A percentile compares a stretch with the other conserved stretches of the same genome.
Evolutionary conservation across 2,113 vertebrate genomes (phyloP).

Genomic region (Gymnocephalus cernua): DNA sequence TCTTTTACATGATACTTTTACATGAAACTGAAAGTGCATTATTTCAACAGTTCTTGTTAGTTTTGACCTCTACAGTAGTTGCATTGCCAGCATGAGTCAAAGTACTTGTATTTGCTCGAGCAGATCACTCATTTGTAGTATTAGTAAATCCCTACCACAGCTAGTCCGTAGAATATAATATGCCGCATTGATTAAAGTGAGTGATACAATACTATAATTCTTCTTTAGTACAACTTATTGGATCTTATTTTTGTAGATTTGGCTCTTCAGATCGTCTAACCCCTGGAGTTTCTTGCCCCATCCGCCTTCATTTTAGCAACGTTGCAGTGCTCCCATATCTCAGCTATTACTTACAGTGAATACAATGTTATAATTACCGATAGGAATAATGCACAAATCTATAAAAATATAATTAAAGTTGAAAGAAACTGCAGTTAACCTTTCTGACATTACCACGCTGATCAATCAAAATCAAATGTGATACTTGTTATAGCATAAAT

Average conservation of each 20-base stretch:
- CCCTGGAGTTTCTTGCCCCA: neutral
- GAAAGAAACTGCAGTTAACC: neutral
- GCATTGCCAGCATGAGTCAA: neutral
- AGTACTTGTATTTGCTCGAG: neutral
- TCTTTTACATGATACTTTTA: slow-evolving; percentile 5
- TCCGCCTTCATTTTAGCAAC: neutral
- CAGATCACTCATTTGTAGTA: neutral
- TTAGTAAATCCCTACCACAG: neutral
- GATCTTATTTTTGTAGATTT: neutral
- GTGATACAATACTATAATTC: neutral
- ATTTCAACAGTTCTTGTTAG: neutral
- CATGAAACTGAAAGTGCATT: neutral
- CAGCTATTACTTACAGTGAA: neutral
- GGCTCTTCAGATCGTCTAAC: neutral
- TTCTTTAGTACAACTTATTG: neutral
- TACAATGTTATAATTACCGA: neutral
- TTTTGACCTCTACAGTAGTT: neutral
- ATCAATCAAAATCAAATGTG: neutral
- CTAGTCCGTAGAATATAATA: neutral
- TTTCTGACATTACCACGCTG: neutral
- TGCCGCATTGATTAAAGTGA: too few species aligned
- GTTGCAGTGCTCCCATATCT: neutral
- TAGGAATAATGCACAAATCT: neutral
- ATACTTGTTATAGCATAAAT: neutral
- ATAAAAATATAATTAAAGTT: neutral